phyloP scores from a whole-genome alignment of 2,888 invertebrate species.

The Eilema depressum region DNA sequence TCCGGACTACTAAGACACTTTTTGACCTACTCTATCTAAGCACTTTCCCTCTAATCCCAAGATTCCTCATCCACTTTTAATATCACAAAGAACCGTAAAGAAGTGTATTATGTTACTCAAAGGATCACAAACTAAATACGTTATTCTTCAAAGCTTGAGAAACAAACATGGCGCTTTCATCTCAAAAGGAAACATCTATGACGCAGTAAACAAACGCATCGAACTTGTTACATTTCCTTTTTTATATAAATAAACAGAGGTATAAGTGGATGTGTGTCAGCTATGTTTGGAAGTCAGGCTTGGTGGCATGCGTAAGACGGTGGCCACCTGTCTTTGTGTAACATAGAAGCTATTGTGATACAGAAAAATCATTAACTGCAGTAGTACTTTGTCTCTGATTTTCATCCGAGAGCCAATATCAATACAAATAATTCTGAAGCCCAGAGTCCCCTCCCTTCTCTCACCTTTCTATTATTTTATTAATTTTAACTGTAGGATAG shows the following conservation, averaged over 20 bases:
- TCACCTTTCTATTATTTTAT: too few relatives aligned
- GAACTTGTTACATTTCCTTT: constrained; percentile 37
- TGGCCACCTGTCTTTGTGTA: constrained; percentile 12
- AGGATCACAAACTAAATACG: constrained; percentile 26
- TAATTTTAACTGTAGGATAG: too few relatives aligned
- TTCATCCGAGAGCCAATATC: too few relatives aligned
- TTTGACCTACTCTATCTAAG: background rate
- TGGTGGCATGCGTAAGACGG: constrained; percentile 11
- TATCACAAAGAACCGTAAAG: constrained; percentile 20
- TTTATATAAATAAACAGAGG: constrained; percentile 43
- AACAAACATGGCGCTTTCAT: constrained; percentile 39
- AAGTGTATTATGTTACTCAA: constrained; percentile 17
- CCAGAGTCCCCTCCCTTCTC: too few relatives aligned
- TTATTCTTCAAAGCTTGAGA: constrained; percentile 22
- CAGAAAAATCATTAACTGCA: background rate
- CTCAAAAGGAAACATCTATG: constrained; percentile 38
- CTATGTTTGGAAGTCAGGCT: constrained; percentile 14
- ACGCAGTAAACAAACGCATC: constrained; percentile 45
- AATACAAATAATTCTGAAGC: too few relatives aligned
- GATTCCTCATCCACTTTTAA: background rate
- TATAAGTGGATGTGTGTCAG: constrained; percentile 37
- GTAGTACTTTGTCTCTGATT: background rate
- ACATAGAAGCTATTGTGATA: background rate
- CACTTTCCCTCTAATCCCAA: background rate
- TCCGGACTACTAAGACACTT: too few relatives aligned